Conservation (phyloP, 2,888 invertebrate genomes). For the Cantharis flavilabris region DNA sequence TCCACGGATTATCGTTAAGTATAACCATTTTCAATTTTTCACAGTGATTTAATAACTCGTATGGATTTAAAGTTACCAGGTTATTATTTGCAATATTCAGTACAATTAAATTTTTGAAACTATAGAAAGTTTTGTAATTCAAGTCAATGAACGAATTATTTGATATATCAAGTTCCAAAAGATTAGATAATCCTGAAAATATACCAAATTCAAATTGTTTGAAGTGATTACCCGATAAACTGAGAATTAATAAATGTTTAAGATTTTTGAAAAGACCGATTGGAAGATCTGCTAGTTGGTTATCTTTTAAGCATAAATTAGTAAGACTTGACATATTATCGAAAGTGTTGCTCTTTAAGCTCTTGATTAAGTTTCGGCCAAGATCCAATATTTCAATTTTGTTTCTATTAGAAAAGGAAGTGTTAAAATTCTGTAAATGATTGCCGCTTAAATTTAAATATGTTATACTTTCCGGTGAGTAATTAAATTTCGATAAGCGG, state of each 20-base stretch:
- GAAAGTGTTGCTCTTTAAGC: background rate
- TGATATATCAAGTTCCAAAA: conserved; percentile 2
- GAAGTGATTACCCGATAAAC: background rate
- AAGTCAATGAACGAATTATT: background rate
- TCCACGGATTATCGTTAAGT: background rate
- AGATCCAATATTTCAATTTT: background rate
- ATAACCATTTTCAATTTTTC: background rate
- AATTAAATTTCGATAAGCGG: background rate
- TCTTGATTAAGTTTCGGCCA: background rate
- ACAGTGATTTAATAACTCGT: background rate
- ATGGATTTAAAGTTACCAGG: background rate
- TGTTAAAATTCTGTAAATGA: background rate
- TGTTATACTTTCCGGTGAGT: background rate
- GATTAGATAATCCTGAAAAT: background rate
- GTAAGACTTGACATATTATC: background rate
- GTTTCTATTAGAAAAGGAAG: background rate
- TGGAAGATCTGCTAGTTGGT: background rate
- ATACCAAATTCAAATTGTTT: background rate
- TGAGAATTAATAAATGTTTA: background rate
- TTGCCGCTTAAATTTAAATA: background rate
- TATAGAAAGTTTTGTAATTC: background rate
- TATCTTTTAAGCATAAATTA: background rate
- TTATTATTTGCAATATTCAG: background rate
- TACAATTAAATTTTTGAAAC: background rate
- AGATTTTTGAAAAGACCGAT: conserved; percentile 1